These are phyloP conservation scores for Catharus fuscescens DNA, from an alignment of 2,113 vertebrate genomes.

Conservation along the genomic window DNA sequence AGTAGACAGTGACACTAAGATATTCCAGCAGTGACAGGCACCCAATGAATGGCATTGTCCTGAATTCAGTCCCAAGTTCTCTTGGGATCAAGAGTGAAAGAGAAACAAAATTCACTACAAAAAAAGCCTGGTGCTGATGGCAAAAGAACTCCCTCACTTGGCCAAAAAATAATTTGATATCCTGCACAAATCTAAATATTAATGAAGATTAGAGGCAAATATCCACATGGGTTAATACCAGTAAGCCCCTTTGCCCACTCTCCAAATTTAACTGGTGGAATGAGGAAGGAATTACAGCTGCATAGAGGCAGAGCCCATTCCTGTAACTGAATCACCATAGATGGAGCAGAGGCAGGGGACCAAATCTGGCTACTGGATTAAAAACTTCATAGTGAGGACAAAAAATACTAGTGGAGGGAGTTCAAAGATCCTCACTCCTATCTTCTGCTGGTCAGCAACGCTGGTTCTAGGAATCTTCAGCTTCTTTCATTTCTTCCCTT, in stretches of 20 bases:
- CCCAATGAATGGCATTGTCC: conserved; percentile 9
- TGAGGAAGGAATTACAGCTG: neutral
- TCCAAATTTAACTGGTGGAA: neutral
- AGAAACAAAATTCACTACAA: neutral
- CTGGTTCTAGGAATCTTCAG: neutral
- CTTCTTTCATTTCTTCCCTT: conserved; percentile 76
- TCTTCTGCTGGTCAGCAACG: neutral
- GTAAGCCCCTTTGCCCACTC: neutral
- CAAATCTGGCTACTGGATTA: neutral
- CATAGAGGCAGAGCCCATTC: neutral
- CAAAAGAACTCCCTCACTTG: conserved; percentile 15
- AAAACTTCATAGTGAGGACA: conserved; percentile 3
- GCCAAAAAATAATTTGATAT: neutral
- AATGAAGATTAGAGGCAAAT: conserved; percentile 2
- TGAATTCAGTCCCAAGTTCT: conserved; percentile 7
- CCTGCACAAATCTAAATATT: conserved; percentile 4
- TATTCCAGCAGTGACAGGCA: conserved; percentile 40
- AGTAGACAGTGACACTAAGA: conserved; percentile 22
- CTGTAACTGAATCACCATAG: neutral
- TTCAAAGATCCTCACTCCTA: neutral
- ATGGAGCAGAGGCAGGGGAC: neutral
- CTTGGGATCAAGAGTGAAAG: neutral
- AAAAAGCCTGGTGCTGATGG: neutral
- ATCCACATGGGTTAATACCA: neutral
- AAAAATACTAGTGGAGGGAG: neutral